Conservation (phyloP, 2,797 vertebrate species). For the Lepus townsendii region DNA sequence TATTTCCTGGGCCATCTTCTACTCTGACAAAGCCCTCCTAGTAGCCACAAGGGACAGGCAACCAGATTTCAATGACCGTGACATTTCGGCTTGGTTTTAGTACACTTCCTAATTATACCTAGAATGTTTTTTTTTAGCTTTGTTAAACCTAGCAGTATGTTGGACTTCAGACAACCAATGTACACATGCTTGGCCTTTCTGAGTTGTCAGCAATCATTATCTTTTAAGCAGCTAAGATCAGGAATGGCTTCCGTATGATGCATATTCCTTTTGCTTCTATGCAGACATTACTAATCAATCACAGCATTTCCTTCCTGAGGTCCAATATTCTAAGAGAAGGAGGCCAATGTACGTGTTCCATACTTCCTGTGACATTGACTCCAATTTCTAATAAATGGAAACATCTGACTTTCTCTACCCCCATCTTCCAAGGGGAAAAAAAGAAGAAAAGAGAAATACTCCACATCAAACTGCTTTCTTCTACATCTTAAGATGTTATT, state of each 20-base stretch:
- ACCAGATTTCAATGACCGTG: background rate
- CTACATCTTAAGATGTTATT: background rate
- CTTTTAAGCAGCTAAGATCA: background rate
- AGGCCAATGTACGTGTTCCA: background rate
- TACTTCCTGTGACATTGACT: background rate
- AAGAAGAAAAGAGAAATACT: background rate
- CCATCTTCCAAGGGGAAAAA: background rate
- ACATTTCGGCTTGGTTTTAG: background rate
- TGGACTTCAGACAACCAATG: background rate
- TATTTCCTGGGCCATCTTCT: background rate
- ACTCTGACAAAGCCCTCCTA: background rate
- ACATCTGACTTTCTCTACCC: background rate
- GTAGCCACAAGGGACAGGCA: background rate
- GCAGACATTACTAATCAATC: slow-evolving; percentile 1
- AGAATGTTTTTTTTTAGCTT: background rate
- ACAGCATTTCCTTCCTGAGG: background rate
- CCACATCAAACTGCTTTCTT: background rate
- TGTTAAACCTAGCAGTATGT: background rate
- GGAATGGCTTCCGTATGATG: background rate
- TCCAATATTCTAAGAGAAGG: background rate
- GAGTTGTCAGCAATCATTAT: background rate
- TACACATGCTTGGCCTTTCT: background rate
- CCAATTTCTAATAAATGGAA: background rate
- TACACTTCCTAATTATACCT: background rate
- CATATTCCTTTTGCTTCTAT: background rate